Conservation (phyloP, 2,113 vertebrate genomes). For the Bufo gargarizans region DNA sequence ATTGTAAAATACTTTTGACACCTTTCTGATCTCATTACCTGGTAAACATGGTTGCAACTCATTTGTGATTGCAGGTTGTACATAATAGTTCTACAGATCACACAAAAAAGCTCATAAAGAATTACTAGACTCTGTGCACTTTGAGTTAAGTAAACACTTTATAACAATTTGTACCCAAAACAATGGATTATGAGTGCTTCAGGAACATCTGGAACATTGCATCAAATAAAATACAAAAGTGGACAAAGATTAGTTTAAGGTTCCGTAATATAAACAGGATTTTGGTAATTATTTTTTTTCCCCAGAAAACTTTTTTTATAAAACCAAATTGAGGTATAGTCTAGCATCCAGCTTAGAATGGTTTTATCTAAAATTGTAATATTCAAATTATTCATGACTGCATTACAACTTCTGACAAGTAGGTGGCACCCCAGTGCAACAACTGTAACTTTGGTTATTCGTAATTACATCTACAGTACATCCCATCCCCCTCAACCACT, state of each 20-base stretch:
- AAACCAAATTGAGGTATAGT: neutral
- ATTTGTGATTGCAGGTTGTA: too few species aligned
- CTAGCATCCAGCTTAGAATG: neutral
- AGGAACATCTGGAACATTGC: neutral
- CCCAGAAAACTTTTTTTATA: neutral
- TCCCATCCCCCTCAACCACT: neutral
- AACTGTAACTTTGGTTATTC: constrained; percentile 14
- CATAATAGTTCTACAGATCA: too few species aligned
- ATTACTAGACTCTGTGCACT: too few species aligned
- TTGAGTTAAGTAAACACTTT: too few species aligned
- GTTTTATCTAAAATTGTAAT: neutral
- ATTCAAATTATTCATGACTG: neutral
- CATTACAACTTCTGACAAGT: constrained; percentile 30
- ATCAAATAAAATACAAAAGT: neutral
- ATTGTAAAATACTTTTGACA: too few species aligned
- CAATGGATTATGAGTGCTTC: neutral
- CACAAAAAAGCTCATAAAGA: too few species aligned
- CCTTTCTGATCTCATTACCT: too few species aligned
- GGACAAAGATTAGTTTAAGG: neutral
- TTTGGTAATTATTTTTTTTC: neutral
- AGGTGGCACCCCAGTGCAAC: constrained; percentile 45
- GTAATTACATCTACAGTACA: neutral
- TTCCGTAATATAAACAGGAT: neutral
- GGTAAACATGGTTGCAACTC: too few species aligned
- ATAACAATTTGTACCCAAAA: too few species aligned